A percentile compares a stretch with the other conserved stretches of the same genome.
Conservation (phyloP, 92 coral and sea anemone genomes). For the Parazoanthus darwini region DNA sequence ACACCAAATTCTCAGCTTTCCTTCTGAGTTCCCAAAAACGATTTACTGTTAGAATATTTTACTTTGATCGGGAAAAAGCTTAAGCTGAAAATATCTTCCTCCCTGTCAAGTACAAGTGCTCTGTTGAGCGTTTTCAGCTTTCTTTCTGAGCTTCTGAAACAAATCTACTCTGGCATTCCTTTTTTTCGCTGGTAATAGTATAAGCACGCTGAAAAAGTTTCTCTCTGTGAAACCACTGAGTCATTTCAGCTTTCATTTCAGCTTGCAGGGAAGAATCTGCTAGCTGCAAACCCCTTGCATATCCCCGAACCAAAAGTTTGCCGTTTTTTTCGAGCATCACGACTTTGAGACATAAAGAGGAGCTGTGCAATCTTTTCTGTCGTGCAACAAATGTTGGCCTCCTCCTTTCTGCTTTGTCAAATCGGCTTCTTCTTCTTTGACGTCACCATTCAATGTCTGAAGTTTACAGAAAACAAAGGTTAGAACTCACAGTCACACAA, state of each 20-base stretch:
- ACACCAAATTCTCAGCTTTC: too few relatives aligned
- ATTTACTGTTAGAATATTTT: too few relatives aligned
- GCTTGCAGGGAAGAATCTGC: not conserved
- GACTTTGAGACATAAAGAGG: not conserved
- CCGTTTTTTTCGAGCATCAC: not conserved
- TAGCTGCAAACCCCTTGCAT: not conserved
- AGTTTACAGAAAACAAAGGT: too few relatives aligned
- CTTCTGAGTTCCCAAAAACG: too few relatives aligned
- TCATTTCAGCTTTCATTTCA: not conserved
- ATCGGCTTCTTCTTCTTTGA: not conserved
- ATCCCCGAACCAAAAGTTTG: not conserved
- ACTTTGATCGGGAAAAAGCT: too few relatives aligned
- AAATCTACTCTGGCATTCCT: too few relatives aligned
- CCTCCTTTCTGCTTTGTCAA: not conserved
- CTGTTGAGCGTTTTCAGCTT: too few relatives aligned
- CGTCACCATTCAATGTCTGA: not conserved
- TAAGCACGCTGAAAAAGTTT: too few relatives aligned
- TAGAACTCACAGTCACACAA: not conserved
- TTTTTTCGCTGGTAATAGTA: too few relatives aligned
- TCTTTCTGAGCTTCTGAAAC: too few relatives aligned
- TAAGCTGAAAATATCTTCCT: too few relatives aligned
- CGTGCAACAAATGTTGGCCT: not conserved
- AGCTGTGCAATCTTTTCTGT: not conserved
- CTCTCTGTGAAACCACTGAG: not conserved
- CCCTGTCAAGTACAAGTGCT: too few relatives aligned